Evolutionary conservation across 2,888 invertebrate genomes (phyloP).

Genomic region (Nephrocerus scutellatus): DNA sequence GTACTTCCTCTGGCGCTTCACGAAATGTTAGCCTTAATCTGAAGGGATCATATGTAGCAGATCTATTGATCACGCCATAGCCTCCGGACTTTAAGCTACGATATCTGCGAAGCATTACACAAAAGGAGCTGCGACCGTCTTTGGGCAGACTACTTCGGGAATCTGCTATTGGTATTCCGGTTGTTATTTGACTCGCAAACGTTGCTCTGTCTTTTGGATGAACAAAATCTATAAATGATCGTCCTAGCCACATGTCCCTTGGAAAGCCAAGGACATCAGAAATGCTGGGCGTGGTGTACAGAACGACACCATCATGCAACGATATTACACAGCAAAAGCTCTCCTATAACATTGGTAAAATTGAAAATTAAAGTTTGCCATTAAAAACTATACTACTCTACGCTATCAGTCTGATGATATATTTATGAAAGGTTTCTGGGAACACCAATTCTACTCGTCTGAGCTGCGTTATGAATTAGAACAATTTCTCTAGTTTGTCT

Average conservation of each 20-base stretch:
- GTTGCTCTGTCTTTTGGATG: slow-evolving; percentile 68
- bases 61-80: slow-evolving; percentile 56
- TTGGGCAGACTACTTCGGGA: slow-evolving; percentile 42
- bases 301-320: slow-evolving; percentile 73
- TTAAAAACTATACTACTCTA: no score
- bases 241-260: slow-evolving; percentile 76
- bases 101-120: slow-evolving; percentile 63
- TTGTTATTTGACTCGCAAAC: slow-evolving; percentile 70
- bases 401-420: no score
- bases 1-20: slow-evolving; percentile 51
- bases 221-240: slow-evolving; percentile 80
- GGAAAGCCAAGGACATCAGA: slow-evolving; percentile 68
- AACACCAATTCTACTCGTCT: no score
- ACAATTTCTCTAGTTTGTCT: no score
- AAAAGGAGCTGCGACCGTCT: slow-evolving; percentile 51
- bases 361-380: no score
- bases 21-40: slow-evolving; percentile 64
- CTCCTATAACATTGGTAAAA: no score
- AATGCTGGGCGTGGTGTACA: slow-evolving; percentile 66
- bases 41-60: slow-evolving; percentile 63
- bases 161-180: slow-evolving; percentile 55
- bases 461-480: no score
- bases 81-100: slow-evolving; percentile 55
- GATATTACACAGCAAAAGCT: slow-evolving; percentile 75
- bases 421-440: no score